These are phyloP conservation scores for Ferdinandea cuprea DNA, from an alignment of 2,888 invertebrate genomes.

Conservation along the genomic window DNA sequence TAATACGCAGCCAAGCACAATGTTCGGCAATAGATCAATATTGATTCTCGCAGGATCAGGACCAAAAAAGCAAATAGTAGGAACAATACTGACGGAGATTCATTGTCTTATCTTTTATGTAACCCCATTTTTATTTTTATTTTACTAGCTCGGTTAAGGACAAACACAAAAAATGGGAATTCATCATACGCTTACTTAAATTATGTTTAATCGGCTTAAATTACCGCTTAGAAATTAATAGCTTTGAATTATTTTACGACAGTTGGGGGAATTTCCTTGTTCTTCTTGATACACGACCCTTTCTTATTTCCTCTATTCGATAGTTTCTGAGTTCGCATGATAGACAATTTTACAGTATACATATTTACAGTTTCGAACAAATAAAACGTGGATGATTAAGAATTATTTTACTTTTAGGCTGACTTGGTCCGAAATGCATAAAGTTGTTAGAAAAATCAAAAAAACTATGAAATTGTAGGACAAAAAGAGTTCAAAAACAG, in stretches of 20 bases:
- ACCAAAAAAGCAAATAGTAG: constrained; percentile 23
- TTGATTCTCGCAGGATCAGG: constrained; percentile 37
- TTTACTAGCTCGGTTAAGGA: no score
- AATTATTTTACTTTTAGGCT: no score
- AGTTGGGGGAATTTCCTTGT: constrained; percentile 43
- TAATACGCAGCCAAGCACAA: constrained; percentile 25
- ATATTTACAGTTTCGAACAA: no score
- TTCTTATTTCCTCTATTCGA: no score
- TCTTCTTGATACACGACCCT: constrained; percentile 18
- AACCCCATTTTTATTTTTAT: constrained; percentile 51
- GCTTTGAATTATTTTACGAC: constrained; percentile 31
- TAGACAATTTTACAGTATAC: no score
- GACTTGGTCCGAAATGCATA: no score
- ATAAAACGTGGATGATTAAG: no score
- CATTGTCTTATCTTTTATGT: constrained; percentile 12
- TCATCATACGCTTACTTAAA: constrained; percentile 31
- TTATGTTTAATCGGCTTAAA: constrained; percentile 65
- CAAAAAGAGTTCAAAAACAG: no score
- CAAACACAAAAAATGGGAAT: constrained; percentile 19
- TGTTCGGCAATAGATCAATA: constrained; percentile 34
- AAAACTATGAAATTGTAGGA: no score
- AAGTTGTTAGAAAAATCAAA: no score
- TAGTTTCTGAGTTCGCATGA: no score
- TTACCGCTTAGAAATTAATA: constrained; percentile 64
- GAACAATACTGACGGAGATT: constrained; percentile 15